Base-by-base conservation (phyloP, 2,888 invertebrate genomes). In the Pyralis farinalis region DNA sequence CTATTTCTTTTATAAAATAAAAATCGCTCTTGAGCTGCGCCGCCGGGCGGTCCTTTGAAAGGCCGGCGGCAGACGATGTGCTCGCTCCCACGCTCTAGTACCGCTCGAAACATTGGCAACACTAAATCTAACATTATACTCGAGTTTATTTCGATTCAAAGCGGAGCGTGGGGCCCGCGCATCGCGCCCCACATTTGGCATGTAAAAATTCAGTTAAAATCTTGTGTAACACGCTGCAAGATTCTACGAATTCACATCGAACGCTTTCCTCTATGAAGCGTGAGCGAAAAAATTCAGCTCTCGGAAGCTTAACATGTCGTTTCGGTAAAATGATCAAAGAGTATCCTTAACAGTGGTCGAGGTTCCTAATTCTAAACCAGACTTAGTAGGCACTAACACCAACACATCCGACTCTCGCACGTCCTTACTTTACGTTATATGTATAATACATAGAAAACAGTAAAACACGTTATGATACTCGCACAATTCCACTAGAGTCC, bases 401-500 rank as follows among this genome's bases (percentile, higher is more conserved):
- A 70, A 80, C 74, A 72, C 72, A 66, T 66, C 70, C 68, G 66
- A 55, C 47, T 55, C 16, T 16, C 58, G 38, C 63, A 71, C 71
- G 72, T 75, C 63, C 67, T 69, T 66, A 71, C 63, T 52, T 57
- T 55, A 50, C 59, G 63, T 67, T 65, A 71, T 58, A 74, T 69
- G 71, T 76, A 81, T 76, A 76, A 75, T 79, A 85, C 82, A 84
- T 84, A 82, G 82, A 82, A 83, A 82, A 84, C 77, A 74, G 75
- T 74, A 72, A 77, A 78, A 79, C 72, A 76, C 72, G 71, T 72
- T 71, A 69, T 65, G 62, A 71, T 71, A 78, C 69, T 69, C 78
- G 76, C 85, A 87, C 86, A 84, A 85, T 86, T 86, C 83, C 87
- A 84, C 87, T 84, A 85, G 70, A 76, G 82, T 83, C 79, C 77